Evolutionary conservation across 2,888 invertebrate genomes (phyloP).

Genomic region (Magallana nippona): DNA sequence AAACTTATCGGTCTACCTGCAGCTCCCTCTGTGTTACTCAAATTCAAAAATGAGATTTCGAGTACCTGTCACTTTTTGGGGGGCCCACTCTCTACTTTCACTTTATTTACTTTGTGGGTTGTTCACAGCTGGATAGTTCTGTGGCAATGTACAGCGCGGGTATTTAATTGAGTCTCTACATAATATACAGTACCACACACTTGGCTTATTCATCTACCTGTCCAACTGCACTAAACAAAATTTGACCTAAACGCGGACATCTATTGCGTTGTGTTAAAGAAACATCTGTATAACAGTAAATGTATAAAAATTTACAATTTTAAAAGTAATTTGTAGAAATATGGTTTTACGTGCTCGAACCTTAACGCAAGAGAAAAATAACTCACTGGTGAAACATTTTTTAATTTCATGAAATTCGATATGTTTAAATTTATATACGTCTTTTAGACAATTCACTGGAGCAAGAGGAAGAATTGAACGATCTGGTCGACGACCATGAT

Average conservation of each 20-base stretch:
- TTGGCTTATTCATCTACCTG: neutral
- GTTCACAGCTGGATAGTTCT: neutral
- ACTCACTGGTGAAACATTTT: too few species aligned
- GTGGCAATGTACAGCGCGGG: neutral
- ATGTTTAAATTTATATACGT: too few species aligned
- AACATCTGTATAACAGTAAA: too few species aligned
- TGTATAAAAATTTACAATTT: too few species aligned
- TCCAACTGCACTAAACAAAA: neutral
- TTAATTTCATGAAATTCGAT: too few species aligned
- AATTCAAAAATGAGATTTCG: neutral
- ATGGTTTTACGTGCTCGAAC: too few species aligned
- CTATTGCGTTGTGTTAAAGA: too few species aligned
- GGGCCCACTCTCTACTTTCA: neutral
- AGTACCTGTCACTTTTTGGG: neutral
- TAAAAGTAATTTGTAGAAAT: too few species aligned
- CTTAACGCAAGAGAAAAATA: too few species aligned
- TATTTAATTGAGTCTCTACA: neutral
- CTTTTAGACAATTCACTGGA: neutral
- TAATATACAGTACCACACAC: neutral
- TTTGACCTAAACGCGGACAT: too few species aligned
- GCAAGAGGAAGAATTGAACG: slow-evolving; percentile 10
- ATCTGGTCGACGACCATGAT: neutral
- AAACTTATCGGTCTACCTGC: too few species aligned
- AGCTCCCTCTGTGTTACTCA: too few species aligned
- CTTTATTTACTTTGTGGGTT: neutral